Base-by-base conservation (phyloP, 1,140 invertebrate species). In the Eriocheir sinensis region DNA sequence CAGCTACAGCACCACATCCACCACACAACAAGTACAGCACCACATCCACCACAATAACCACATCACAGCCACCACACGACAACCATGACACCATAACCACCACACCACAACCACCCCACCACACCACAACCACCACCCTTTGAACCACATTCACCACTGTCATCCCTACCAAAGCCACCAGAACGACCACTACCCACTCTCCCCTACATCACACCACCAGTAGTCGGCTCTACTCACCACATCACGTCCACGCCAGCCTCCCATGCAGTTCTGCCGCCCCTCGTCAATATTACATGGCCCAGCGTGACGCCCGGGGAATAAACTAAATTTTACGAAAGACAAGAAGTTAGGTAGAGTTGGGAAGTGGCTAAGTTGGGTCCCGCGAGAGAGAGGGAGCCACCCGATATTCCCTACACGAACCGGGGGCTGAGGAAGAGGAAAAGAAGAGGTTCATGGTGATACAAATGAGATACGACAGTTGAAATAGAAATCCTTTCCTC, bases 381-480 rank as follows among this genome's bases (percentile, higher is more conserved):
- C 60, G 60, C 17, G 60, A n/a, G 60, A 21, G 21, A n/a, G 60
- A n/a, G 60, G 21, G 27, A 72, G 2, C 12, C 4, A n/a, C 60
- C 21, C 60, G 21, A 21, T 72, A 72, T 72, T 72, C 60, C 60
- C 17, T n/a, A 72, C 60, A 72, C 60, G 60, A 12, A 21, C 60
- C 12, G 3, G 4, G 21, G n/a, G 27, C n/a, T 72, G 21, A 21
- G 8, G 1, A 72, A 21, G 60, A 72, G 60, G 27, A 72, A 72
- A 72, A 72, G 27, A 72, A n/a, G 8, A 12, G 27, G 60, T 72
- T 72, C 21, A 3, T 72, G 12, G 60, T 72, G 60, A 72, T 72
- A 72, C 60, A 72, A 72, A 72, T 72, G 60, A 72, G n/a, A 72
- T 21, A 72, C 60, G 60, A 72, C 60, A 72, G 60, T n/a, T 72